Base-by-base conservation (phyloP, 1,140 invertebrate species). In the Chelonus insularis region DNA sequence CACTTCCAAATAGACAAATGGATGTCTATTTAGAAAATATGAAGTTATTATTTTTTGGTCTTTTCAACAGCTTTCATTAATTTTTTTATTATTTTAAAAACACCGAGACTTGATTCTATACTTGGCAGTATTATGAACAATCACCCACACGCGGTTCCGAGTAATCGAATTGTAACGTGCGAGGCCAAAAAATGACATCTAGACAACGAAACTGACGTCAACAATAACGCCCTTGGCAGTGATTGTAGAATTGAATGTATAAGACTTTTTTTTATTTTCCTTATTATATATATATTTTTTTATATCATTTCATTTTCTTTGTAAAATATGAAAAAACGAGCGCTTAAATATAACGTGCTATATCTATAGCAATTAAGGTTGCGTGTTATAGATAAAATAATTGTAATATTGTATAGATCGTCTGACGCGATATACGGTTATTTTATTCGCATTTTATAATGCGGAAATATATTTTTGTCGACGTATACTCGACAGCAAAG, bases 71-170 rank as follows among this genome's bases (percentile, higher is more conserved):
- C n/a, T n/a, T n/a, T n/a, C n/a, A n/a, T n/a, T 43, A 25, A 47
- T 57, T 56, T 23, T 41, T 11, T 51, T 8, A 6, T 36, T 55
- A 59, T 56, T 54, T 54, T 60, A 65, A 59, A 69, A 68, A 71
- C 66, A 72, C 65, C 68, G 65, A 71, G 68, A 71, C 66, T 69
- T 65, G 70, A 73, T 66, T 58, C 74, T n/a, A n/a, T 63, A 68
- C 72, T 77, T 78, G 77, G 78, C 77, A 80, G 77, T 80, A 78
- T 76, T 66, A 65, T 78, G 72, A 77, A 78, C 74, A 72, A 77
- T 73, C 64, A 72, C 70, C 70, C 67, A 63, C 58, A 57, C 54
- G 37, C 18, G 21, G 51, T 60, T 50, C 16, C 58, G 37, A 59
- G 59, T 59, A 47, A 47, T 29, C 41, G 21, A 47, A 61, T 23